Conservation (phyloP, 2,888 invertebrate genomes). For the Phortica okadai region DNA sequence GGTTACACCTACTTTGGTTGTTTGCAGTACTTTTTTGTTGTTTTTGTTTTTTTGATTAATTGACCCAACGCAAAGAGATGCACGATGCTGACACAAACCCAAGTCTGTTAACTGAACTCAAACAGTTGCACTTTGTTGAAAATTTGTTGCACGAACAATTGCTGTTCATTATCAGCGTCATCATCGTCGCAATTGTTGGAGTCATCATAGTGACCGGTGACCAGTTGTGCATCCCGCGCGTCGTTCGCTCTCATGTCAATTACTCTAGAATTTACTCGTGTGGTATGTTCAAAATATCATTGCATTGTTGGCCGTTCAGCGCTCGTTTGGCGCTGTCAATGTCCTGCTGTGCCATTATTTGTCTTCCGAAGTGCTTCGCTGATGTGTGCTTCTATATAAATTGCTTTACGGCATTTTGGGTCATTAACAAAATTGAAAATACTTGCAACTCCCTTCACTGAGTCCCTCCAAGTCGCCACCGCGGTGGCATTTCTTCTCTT, state of each 20-base stretch:
- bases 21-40: background rate
- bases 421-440: constrained; percentile 75
- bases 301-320: constrained; percentile 29
- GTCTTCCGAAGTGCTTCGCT: constrained; percentile 59
- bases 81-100: constrained; percentile 12
- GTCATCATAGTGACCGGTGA: constrained; percentile 25
- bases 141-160: constrained; percentile 57
- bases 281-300: constrained; percentile 29
- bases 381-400: constrained; percentile 59
- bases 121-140: constrained; percentile 55
- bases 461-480: background rate
- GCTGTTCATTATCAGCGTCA: constrained; percentile 67
- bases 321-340: constrained; percentile 72
- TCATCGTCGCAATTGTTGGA: constrained; percentile 26
- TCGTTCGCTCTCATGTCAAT: constrained; percentile 51
- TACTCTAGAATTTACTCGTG: constrained; percentile 45
- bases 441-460: constrained; percentile 52
- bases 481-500: constrained; percentile 4
- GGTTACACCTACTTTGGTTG: constrained; percentile 42
- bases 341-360: constrained; percentile 75
- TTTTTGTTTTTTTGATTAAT: constrained; percentile 66
- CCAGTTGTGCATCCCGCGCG: constrained; percentile 37
- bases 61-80: constrained; percentile 33
- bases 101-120: background rate
- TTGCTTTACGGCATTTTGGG: constrained; percentile 74